Base-by-base conservation (phyloP, 1,140 invertebrate species). In the Drosophila ananassae region DNA sequence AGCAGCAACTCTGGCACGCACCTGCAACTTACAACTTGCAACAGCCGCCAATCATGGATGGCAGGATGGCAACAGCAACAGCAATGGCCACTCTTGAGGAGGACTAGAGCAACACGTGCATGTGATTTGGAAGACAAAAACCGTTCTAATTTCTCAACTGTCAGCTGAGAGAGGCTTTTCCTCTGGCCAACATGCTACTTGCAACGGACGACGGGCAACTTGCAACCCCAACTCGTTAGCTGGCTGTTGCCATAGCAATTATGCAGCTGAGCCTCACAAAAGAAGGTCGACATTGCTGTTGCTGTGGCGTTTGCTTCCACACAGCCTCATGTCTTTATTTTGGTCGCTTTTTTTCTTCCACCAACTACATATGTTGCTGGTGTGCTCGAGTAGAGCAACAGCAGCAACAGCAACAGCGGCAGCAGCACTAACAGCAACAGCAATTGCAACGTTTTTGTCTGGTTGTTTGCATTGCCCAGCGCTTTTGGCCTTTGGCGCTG, bases 131-230 rank as follows among this genome's bases (percentile, higher is more conserved):
- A 71, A 78, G 74, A 82, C 63, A 77, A 87, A 85, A 87, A 87
- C 82, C 82, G 82, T 89, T 87, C 82, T 89, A 87, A 87, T 87
- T 89, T 89, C 82, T 89, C 82, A 87, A 87, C 83, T 87, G 82
- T 89, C 82, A 87, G 82, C 64, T 61, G 81, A 62, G 59, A 89
- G 78, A 72, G 79, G 71, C 79, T 50, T 50, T 22, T 46, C 51
- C 63, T 41, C 51, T 63, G 62, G 62, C 62, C 12, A 47, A 56
- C 24, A 6, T 7, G 17, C 55, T 41, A 60, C 62, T 22, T 34
- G 61, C 57, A 58, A 60, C 46, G 37, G 21, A 57, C 57, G 54
- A 60, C 46, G 37, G 21, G 58, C 32, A 32, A 67, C 47, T 46
- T 64, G 64, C 55, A 57, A 60, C 61, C 56, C 58, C 78, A 67